Evolutionary conservation across 92 coral and sea anemone species (phyloP), one percentile per base, ranked within the genome.

Genomic region (Heliopora coerulea): DNA sequence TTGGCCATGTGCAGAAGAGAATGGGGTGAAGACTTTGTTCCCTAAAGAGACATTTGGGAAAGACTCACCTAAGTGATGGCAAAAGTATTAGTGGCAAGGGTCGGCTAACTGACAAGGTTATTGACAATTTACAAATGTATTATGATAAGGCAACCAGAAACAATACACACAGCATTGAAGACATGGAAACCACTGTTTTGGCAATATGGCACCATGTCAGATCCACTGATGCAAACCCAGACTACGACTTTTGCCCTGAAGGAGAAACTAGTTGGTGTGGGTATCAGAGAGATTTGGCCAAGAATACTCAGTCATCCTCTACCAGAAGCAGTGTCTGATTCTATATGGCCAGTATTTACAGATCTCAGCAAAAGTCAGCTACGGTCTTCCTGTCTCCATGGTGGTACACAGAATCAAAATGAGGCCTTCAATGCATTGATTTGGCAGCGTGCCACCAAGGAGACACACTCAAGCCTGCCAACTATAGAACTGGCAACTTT

Each of bases 401-500:
- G 87, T 37, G 87, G 83, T 18, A 72, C 83, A 18, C 83, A 83
- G 30, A 84, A 84, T 74, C 88, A 84, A 68, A 84, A 79, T 73
- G 84, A 79, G 82, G 88, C 88, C 49, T 73, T 84, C 88, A 84
- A 84, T 65, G 84, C 88, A 49, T 76, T 84, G 46, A 79, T 84
- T 39, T 84, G 88, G 88, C 88, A 84, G 59, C 68, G 78, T 27
- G 88, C 84, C 18, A 74, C 84, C 17, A 84, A 83, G 68, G 87
- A 78, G 74, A 83, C 83, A 8, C 86, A 82, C 64, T 76, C 86
- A 35, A 78, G 83, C n/a, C 59, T 78, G 34, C 83, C 74, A 39
- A 73, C 74, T 29, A 74, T 77, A 35, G 82, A 78, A 62, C 65
- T 69, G 24, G 74, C 87, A 77, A 59, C 74, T 3, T 83, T 54